Evolutionary conservation across 2,888 invertebrate genomes (phyloP), one percentile per base, ranked within the genome.

Genomic region (Archips crataeganus): DNA sequence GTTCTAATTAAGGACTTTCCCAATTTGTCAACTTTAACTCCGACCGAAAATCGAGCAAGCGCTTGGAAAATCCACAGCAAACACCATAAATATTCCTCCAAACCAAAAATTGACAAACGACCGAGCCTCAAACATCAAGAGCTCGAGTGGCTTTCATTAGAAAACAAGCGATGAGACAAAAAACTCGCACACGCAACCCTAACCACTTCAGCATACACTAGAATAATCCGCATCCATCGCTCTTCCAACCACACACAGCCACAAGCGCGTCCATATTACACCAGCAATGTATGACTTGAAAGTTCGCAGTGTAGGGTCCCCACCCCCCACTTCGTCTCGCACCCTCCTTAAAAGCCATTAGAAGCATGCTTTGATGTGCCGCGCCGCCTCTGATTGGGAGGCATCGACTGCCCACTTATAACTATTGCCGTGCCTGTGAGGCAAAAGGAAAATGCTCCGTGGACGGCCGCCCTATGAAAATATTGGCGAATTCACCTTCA

Each of bases 261-360:
- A 3, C 2, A 36, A 42, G 5, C 11, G 5, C 3, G 9, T 32
- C 34, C 32, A 4, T 23, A 4, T 13, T 11, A 42, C 5, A 32
- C 23, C 39, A 8, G 23, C 57, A 42, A 42, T 57, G 66, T 54
- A 67, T n/a, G 10, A 23, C 23, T 45, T 23, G 39, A 23, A 64
- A 64, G 32, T 32, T 6, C 51, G 64, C 47, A 36, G 51, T 65
- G 47, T 36, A 49, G 65, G 65, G 65, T 65, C 11, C 51, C 65
- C 65, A 23, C 47, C 63, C 65, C 51, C 51, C 51, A 5, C 65
- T 49, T 42, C 57, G 65, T 66, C 66, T 70, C 70, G 60, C 73
- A 51, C 71, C 65, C 68, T 57, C 67, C 71, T 75, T 71, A 75
- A 75, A 75, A 71, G 71, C 74, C 71, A 75, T 75, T 75, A 75